Conservation (phyloP, 1,140 invertebrate genomes). For the Gryon sp. region DNA sequence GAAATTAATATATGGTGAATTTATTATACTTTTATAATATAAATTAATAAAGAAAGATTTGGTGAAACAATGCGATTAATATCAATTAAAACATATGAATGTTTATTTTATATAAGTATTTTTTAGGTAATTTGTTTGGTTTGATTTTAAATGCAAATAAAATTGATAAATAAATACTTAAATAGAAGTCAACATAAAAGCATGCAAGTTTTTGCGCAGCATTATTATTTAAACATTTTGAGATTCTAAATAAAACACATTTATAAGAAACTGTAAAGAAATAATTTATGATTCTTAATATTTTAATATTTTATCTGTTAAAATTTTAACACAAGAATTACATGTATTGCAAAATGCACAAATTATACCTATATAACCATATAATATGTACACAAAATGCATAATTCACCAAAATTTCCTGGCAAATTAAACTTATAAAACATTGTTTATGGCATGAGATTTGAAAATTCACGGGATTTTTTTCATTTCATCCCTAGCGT, state of each 20-base stretch:
- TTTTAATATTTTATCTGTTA: conserved; percentile 45
- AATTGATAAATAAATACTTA: no score
- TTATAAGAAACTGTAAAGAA: conserved; percentile 33
- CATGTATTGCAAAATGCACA: conserved; percentile 55
- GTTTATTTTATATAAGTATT: no score
- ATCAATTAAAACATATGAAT: no score
- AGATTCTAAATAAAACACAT: conserved; percentile 19
- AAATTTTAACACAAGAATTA: conserved; percentile 57
- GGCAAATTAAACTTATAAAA: conserved; percentile 45
- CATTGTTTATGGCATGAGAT: conserved; percentile 23
- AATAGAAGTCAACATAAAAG: not conserved
- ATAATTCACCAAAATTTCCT: conserved; percentile 46
- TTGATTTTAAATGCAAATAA: no score
- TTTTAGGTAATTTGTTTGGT: no score
- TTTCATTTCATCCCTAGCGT: conserved; percentile 30
- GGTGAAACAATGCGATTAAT: no score
- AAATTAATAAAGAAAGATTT: no score
- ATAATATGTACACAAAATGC: conserved; percentile 56
- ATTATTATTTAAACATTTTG: not conserved
- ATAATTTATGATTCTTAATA: conserved; percentile 37
- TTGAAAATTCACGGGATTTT: conserved; percentile 26
- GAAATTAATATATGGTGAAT: no score
- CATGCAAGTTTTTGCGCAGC: conserved; percentile 15
- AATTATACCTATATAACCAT: conserved; percentile 46
- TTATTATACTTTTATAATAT: no score